Evolutionary conservation across 2,797 vertebrate genomes (phyloP).

Genomic region (Hyperoplus immaculatus): DNA sequence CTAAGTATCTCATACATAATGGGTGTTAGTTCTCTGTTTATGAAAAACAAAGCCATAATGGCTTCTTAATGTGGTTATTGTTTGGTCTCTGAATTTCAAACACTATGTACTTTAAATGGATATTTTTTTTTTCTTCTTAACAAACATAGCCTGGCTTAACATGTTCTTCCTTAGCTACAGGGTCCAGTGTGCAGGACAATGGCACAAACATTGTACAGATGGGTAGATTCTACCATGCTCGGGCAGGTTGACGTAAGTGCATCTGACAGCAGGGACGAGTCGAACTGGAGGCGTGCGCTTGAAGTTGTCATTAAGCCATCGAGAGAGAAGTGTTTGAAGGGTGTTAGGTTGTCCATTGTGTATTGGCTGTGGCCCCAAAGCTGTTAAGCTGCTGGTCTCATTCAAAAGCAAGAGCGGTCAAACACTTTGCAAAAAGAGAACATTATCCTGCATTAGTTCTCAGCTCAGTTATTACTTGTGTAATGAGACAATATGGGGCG

Average conservation of each 20-base stretch:
- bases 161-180: slow-evolving; percentile 13
- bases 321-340: slow-evolving; percentile 58
- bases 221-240: slow-evolving; percentile 41
- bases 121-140: not conserved
- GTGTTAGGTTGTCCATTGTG: slow-evolving; percentile 44
- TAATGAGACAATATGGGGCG: slow-evolving; percentile 5
- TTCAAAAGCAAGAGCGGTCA: not conserved
- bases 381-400: slow-evolving; percentile 1
- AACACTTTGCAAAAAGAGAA: not conserved
- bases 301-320: slow-evolving; percentile 50
- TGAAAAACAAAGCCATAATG: not conserved
- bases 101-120: not conserved
- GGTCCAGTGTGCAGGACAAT: slow-evolving; percentile 23
- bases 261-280: slow-evolving; percentile 66
- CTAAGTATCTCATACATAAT: not conserved
- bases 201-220: slow-evolving; percentile 47
- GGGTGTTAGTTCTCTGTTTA: not conserved
- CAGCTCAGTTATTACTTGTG: not conserved
- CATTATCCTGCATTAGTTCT: not conserved
- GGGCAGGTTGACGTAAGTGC: slow-evolving; percentile 62
- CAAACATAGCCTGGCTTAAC: slow-evolving; percentile 11
- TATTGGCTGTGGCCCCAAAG: slow-evolving; percentile 13
- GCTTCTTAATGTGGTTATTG: too few relatives aligned
- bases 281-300: slow-evolving; percentile 62
- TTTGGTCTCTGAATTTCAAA: not conserved